Base-by-base conservation (phyloP, 2,797 vertebrate genomes). In the Acrossocheilus wenchowensis region DNA sequence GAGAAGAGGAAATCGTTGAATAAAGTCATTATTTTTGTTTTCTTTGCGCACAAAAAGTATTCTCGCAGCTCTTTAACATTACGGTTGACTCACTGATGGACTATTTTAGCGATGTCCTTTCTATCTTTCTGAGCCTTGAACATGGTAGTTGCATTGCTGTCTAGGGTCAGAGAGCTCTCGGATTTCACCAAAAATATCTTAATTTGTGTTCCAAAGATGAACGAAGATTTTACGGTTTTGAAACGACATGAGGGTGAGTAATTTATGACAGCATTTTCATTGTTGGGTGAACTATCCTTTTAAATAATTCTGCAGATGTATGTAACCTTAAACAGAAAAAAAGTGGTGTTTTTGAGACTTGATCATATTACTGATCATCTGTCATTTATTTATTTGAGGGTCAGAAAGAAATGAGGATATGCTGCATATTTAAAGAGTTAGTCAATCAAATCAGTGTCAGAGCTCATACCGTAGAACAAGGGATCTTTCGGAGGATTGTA, bases 391-490 rank as follows among this genome's bases (percentile, higher is more conserved):
- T n/a, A 14, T 36, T 81, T 66, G 19, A 48, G 69, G 34, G 62
- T 80, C 30, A 48, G 54, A 19, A 71, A 72, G 5, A 9, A 69
- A 87, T 39, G 23, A 30, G n/a, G 41, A 68, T 48, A 41, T 78
- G 19, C n/a, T 26, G 15, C 14, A 72, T 83, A 74, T 86, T 79
- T 68, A 52, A 34, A 78, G 26, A 82, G 48, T 64, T 50, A 88
- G 83, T 30, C 4, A 74, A 69, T 11, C 57, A 66, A 85, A 91
- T 83, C 0, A 68, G 2, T 5, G 7, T 64, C 34, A 78, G 52
- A 72, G 87, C 48, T 30, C 64, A 82, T 95, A 97, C 97, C 95
- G 1, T 96, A 97, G 93, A 96, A 97, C 82, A 97, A 90, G 62
- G 90, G 88, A 86, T 97, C 96, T 92, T 96, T 95, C 14, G 95